Evolutionary conservation across 2,113 vertebrate genomes (phyloP).

Genomic region (Morone chrysops): DNA sequence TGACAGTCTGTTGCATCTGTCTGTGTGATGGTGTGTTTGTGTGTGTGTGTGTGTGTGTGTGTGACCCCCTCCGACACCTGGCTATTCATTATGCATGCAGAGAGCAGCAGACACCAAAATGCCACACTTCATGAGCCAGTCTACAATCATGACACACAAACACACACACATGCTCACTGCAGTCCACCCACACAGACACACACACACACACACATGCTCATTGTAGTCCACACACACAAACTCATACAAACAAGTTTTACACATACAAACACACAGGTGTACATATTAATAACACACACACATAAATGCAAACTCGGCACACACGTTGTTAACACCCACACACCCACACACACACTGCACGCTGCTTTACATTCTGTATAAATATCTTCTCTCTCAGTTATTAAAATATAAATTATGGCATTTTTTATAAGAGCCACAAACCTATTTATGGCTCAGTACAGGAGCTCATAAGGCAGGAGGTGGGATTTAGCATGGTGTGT

Average conservation of each 20-base stretch:
- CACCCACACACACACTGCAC: conserved; percentile 36
- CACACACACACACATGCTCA: conserved; percentile 6
- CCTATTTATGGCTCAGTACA: conserved; percentile 33
- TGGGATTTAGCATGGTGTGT: neutral
- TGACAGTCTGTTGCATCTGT: conserved; percentile 40
- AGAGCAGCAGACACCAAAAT: conserved; percentile 84
- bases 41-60: conserved; percentile 57
- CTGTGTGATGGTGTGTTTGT: too few relatives aligned
- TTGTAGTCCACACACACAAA: neutral
- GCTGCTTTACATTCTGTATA: conserved; percentile 61
- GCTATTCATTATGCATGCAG: conserved; percentile 88
- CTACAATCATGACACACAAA: conserved; percentile 66
- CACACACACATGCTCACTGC: conserved; percentile 19
- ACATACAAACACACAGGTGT: conserved; percentile 24
- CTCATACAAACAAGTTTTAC: neutral
- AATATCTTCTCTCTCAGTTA: conserved; percentile 45
- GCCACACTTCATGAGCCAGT: conserved; percentile 84
- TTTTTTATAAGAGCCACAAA: conserved; percentile 61
- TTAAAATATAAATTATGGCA: conserved; percentile 66
- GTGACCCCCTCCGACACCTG: conserved; percentile 84
- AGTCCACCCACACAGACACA: neutral
- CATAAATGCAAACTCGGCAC: neutral
- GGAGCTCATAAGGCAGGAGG: conserved; percentile 18
- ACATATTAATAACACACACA: conserved; percentile 27
- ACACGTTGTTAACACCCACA: neutral